phyloP scores from a whole-genome alignment of 1,140 invertebrate genomes.

The Drosophila guanche region DNA sequence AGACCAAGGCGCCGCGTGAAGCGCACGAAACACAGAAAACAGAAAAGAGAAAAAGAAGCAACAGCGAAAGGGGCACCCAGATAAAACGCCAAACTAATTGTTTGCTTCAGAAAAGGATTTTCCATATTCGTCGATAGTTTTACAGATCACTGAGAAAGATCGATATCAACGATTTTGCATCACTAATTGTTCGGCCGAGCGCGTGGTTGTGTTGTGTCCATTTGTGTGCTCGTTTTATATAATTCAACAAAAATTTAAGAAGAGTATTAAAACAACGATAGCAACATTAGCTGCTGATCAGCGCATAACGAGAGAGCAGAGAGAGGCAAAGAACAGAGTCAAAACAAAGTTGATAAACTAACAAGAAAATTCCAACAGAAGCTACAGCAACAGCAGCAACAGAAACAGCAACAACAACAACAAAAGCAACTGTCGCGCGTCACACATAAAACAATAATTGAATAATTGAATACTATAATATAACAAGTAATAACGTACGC shows the following conservation, averaged over 20 bases:
- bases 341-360: constrained; percentile 9
- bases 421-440: constrained; percentile 46
- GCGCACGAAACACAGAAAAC: constrained; percentile 43
- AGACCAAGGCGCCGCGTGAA: constrained; percentile 51
- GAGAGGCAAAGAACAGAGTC: constrained; percentile 10
- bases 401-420: constrained; percentile 23
- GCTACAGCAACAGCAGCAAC: constrained; percentile 26
- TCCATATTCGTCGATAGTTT: constrained; percentile 1
- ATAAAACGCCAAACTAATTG: constrained; percentile 11
- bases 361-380: constrained; percentile 24
- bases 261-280: constrained; percentile 27
- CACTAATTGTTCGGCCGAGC: constrained; percentile 15
- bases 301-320: constrained; percentile 10
- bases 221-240: constrained; percentile 34
- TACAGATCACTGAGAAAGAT: background rate
- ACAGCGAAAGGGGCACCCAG: constrained; percentile 14
- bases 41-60: constrained; percentile 30
- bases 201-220: constrained; percentile 26
- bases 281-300: constrained; percentile 14
- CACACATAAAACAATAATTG: constrained; percentile 48
- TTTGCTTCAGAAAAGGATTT: constrained; percentile 5
- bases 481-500: constrained; percentile 27
- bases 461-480: constrained; percentile 42
- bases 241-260: constrained; percentile 22
- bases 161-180: constrained; percentile 10